A percentile compares a stretch with the other conserved stretches of the same genome.
These are phyloP conservation scores for Ips typographus DNA, from an alignment of 1,140 invertebrate species.

Conservation along the genomic window DNA sequence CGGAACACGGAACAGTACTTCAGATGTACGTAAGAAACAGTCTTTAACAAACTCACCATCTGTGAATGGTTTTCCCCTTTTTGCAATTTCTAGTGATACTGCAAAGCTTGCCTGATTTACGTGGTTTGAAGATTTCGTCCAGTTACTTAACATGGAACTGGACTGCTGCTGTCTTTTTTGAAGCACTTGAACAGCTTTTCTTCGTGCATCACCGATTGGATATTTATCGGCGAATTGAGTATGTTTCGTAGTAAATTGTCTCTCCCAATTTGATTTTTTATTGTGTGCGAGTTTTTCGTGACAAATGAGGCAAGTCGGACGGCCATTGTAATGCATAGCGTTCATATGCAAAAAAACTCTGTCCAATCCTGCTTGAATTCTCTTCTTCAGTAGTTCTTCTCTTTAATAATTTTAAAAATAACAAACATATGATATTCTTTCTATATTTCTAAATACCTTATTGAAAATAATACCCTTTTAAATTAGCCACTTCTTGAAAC, in stretches of 20 bases:
- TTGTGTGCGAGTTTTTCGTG: constrained; percentile 40
- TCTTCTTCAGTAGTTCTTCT: not conserved
- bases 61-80: constrained; percentile 48
- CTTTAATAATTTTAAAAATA: no score
- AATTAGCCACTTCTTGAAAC: no score
- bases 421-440: no score
- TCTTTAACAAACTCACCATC: constrained; percentile 45
- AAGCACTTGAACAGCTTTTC: constrained; percentile 46
- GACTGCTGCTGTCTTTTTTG: constrained; percentile 39
- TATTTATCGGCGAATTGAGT: constrained; percentile 14
- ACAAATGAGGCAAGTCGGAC: constrained; percentile 42
- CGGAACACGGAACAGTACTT: constrained; percentile 47
- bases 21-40: constrained; percentile 24
- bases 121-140: constrained; percentile 47
- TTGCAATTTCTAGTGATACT: constrained; percentile 42
- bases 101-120: constrained; percentile 44
- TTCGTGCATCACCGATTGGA: constrained; percentile 12
- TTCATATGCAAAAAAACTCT: constrained; percentile 38
- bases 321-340: not conserved
- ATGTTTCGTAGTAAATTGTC: constrained; percentile 35
- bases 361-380: constrained; percentile 40
- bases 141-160: constrained; percentile 44
- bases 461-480: no score
- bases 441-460: no score
- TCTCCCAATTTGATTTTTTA: constrained; percentile 45